Base-by-base conservation (phyloP, 2,888 invertebrate species). In the Anagyrus pseudococci region DNA sequence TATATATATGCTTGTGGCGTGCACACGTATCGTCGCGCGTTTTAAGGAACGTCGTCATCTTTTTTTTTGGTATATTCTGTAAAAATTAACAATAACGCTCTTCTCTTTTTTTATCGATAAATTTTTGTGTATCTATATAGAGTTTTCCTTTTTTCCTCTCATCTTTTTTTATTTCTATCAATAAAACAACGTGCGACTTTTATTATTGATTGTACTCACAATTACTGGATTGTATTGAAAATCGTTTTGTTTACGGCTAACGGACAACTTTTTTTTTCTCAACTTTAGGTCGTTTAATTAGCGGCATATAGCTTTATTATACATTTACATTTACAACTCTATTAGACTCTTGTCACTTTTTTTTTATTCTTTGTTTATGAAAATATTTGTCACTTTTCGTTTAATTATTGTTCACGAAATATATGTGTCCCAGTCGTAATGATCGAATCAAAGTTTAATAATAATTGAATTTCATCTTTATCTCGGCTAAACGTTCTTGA, bases 11-110 rank as follows among this genome's bases (percentile, higher is more conserved):
- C 17, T 54, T 53, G 37, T 29, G 17, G 25, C 22, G 53, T 19
- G 37, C 19, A 29, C 29, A 19, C 47, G 46, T n/a, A 8, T n/a
- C 29, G 6, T 50, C 13, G 17, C 43, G n/a, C 46, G 33, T 23
- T 20, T 55, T n/a, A 43, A 60, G 60, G 60, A 60, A 60, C 60
- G 23, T n/a, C n/a, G n/a, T n/a, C n/a, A n/a, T n/a, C n/a, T n/a
- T 41, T 49, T 47, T 22, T 60, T 47, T 53, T 48, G 22, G 33
- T 60, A 17, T 15, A 46, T 8, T 37, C 10, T 4, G 15, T 2
- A 37, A 37, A 37, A 37, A 37, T 4, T 37, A 37, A 4, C 15
- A 37, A 15, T 37, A 2, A 37, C 33, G n/a, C n/a, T n/a, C n/a
- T n/a, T n/a, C n/a, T n/a, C n/a, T n/a, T n/a, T n/a, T 37, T 37